These are phyloP conservation scores for Euura lappo DNA, from an alignment of 1,140 invertebrate species.

Conservation along the genomic window DNA sequence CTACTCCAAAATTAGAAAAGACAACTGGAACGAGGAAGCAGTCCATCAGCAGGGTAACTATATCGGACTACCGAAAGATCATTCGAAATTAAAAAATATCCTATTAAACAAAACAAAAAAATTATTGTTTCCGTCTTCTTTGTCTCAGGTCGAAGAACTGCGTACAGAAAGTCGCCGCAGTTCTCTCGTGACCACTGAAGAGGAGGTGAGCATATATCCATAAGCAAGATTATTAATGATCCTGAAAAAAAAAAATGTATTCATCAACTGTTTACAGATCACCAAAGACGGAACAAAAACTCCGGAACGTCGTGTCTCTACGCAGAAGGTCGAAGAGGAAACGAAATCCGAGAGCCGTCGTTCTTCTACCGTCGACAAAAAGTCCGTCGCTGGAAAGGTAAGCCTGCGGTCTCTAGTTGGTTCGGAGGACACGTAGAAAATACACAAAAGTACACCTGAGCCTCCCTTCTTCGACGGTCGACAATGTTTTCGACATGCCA, in stretches of 20 bases:
- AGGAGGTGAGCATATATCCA: slow-evolving; percentile 39
- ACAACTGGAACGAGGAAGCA: slow-evolving; percentile 40
- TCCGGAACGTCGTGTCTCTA: slow-evolving; percentile 46
- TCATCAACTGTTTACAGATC: slow-evolving; percentile 26
- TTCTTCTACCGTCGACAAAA: slow-evolving; percentile 67
- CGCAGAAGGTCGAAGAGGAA: slow-evolving; percentile 63
- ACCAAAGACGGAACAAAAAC: slow-evolving; percentile 38
- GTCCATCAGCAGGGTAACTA: slow-evolving; percentile 46
- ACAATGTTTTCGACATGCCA: neutral
- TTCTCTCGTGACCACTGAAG: slow-evolving; percentile 48
- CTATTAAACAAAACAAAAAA: neutral
- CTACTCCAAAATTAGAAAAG: slow-evolving; percentile 44
- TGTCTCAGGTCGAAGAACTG: slow-evolving; percentile 49
- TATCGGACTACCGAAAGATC: neutral
- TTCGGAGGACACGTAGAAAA: no score
- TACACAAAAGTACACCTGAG: no score
- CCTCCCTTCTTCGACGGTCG: no score
- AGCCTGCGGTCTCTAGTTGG: slow-evolving; percentile 3
- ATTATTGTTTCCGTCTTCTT: neutral
- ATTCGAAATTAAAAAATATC: no score
- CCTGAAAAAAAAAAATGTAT: neutral
- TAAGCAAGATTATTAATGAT: neutral
- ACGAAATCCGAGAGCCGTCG: slow-evolving; percentile 66
- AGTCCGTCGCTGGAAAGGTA: slow-evolving; percentile 64
- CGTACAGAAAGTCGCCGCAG: slow-evolving; percentile 55